Conservation (phyloP, 2,113 vertebrate species). For the Nyctibius bracteatus region DNA sequence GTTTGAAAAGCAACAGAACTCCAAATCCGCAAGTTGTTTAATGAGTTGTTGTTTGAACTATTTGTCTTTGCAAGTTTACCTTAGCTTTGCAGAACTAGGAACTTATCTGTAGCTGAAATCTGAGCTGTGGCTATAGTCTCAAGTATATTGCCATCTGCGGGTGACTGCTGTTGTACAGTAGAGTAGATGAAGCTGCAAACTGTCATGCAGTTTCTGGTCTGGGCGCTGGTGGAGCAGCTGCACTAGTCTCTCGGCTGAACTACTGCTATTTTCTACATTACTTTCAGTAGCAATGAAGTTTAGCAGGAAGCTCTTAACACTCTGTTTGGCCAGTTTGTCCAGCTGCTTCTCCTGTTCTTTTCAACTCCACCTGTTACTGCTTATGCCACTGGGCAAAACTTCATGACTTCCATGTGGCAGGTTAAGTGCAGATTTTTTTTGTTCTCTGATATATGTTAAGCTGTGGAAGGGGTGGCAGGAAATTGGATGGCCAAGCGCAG, state of each 20-base stretch:
- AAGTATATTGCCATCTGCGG: not conserved
- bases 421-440: not conserved
- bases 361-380: not conserved
- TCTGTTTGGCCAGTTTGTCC: not conserved
- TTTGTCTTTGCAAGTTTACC: not conserved
- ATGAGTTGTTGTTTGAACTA: not conserved
- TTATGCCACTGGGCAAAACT: not conserved
- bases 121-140: not conserved
- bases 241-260: not conserved
- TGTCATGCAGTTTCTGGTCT: not conserved
- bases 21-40: not conserved
- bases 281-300: not conserved
- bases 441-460: not conserved
- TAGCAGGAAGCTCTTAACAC: not conserved
- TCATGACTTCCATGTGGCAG: not conserved
- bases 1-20: not conserved
- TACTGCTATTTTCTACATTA: not conserved
- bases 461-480: not conserved
- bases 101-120: not conserved
- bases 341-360: not conserved
- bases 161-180: not conserved
- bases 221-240: not conserved
- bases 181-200: not conserved
- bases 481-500: too few species aligned
- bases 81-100: not conserved